These are phyloP conservation scores for Camarhynchus parvulus DNA, from an alignment of 2,113 vertebrate genomes.

Conservation along the genomic window DNA sequence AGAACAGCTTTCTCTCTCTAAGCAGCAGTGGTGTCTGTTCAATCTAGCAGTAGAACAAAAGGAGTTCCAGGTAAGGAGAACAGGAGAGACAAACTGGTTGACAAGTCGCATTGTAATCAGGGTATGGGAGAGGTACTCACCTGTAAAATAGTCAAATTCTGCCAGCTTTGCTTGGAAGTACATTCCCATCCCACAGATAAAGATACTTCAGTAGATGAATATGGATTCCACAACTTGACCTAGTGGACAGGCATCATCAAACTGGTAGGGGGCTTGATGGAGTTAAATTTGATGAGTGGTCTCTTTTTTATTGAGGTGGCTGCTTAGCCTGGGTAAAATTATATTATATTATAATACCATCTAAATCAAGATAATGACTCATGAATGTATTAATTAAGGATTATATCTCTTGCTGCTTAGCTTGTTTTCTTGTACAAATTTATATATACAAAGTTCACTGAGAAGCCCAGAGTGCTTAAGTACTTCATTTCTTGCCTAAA, in stretches of 20 bases:
- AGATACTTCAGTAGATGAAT: not conserved
- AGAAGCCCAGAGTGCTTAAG: not conserved
- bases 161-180: not conserved
- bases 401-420: not conserved
- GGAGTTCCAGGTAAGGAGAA: not conserved
- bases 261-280: not conserved
- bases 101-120: not conserved
- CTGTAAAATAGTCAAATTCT: not conserved
- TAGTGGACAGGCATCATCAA: not conserved
- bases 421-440: not conserved
- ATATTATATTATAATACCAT: not conserved
- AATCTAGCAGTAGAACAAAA: not conserved
- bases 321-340: not conserved
- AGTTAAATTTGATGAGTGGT: not conserved
- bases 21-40: not conserved
- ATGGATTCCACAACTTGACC: not conserved
- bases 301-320: not conserved
- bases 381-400: not conserved
- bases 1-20: not conserved
- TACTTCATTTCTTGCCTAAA: not conserved
- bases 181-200: not conserved
- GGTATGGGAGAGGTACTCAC: not conserved
- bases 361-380: not conserved
- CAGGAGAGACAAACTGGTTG: not conserved
- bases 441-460: not conserved